A percentile compares a stretch with the other conserved stretches of the same genome.
Conservation (phyloP, 2,113 vertebrate genomes). For the Cavia porcellus region DNA sequence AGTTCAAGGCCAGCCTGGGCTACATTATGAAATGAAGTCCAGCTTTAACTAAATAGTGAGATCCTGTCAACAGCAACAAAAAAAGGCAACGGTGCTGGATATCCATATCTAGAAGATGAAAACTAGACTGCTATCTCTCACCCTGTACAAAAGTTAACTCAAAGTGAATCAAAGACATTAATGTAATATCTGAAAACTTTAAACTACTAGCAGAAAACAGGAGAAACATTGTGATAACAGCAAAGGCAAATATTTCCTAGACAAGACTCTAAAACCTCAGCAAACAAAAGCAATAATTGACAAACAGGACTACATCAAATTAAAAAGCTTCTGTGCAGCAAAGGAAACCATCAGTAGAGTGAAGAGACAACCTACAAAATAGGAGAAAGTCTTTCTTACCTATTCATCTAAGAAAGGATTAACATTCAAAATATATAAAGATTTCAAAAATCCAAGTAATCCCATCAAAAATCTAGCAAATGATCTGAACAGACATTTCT, state of each 20-base stretch:
- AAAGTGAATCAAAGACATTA: neutral
- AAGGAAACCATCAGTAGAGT: neutral
- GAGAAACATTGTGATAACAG: neutral
- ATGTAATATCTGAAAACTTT: neutral
- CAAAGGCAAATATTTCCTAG: neutral
- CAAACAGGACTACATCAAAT: neutral
- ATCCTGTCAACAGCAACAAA: neutral
- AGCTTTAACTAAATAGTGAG: neutral
- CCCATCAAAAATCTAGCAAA: neutral
- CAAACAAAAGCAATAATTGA: neutral
- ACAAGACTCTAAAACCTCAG: neutral
- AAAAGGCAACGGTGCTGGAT: neutral
- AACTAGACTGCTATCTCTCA: neutral
- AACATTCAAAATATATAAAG: neutral
- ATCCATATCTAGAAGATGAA: neutral
- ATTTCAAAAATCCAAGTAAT: neutral
- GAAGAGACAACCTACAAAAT: neutral
- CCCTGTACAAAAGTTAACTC: neutral
- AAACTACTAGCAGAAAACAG: neutral
- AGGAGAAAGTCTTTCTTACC: neutral
- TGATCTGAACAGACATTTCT: neutral
- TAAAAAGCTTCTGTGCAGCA: neutral
- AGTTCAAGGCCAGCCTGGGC: neutral
- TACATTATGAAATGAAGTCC: neutral
- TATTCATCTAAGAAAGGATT: neutral